Conservation (phyloP, 1,140 invertebrate species). For the Trissolcus basalis region DNA sequence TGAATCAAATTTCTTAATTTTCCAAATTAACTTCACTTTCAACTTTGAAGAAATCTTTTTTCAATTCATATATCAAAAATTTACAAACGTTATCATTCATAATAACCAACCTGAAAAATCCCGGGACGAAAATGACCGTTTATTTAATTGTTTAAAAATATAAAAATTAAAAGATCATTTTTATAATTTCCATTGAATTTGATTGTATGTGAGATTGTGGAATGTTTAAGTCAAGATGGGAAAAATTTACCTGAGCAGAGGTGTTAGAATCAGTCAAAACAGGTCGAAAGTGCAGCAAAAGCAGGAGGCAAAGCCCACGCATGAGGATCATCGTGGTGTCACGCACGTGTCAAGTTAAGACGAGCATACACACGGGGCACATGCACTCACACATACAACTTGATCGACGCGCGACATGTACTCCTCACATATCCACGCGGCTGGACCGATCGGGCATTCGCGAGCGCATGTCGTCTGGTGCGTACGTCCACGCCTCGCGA, state of each 20-base stretch:
- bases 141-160: too few relatives aligned
- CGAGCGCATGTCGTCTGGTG: conserved; percentile 34
- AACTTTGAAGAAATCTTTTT: too few relatives aligned
- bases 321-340: conserved; percentile 43
- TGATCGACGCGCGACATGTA: conserved; percentile 10
- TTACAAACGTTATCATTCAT: too few relatives aligned
- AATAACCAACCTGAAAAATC: too few relatives aligned
- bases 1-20: too few relatives aligned
- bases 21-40: too few relatives aligned
- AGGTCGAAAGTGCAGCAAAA: conserved; percentile 26
- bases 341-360: conserved; percentile 54
- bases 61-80: too few relatives aligned
- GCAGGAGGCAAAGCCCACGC: conserved; percentile 38
- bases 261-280: conserved; percentile 12
- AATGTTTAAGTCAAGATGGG: neutral
- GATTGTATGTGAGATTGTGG: neutral
- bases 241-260: conserved; percentile 22
- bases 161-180: too few relatives aligned
- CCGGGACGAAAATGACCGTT: too few relatives aligned
- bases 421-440: conserved; percentile 46
- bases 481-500: conserved; percentile 57
- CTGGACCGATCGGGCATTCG: conserved; percentile 41
- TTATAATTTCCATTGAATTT: too few relatives aligned
- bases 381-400: conserved; percentile 22
- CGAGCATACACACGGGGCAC: conserved; percentile 33